Evolutionary conservation across 2,888 invertebrate species (phyloP).

Genomic region (Trichogramma dendrolimi): DNA sequence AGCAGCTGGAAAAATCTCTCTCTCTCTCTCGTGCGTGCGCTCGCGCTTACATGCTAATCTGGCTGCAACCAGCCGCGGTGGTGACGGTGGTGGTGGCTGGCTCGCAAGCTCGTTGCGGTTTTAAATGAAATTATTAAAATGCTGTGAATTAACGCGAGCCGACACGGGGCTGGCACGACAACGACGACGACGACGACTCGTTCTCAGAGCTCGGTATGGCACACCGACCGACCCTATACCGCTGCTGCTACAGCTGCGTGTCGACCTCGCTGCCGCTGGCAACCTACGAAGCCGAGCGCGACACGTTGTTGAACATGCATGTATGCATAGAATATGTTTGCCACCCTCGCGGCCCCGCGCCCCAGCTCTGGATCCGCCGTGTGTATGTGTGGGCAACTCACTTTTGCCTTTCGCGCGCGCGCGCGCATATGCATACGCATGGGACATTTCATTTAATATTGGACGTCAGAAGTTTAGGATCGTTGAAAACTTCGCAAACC

Average conservation of each 20-base stretch:
- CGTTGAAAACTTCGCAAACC: background rate
- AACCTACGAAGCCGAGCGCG: background rate
- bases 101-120: slow-evolving; percentile 23
- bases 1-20: too few relatives aligned
- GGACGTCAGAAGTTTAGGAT: background rate
- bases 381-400: slow-evolving; percentile 19
- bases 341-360: slow-evolving; percentile 29
- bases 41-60: slow-evolving; percentile 13
- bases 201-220: slow-evolving; percentile 34
- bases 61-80: too few relatives aligned
- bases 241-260: slow-evolving; percentile 9
- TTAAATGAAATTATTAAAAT: slow-evolving; percentile 50
- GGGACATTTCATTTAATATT: slow-evolving; percentile 7
- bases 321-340: slow-evolving; percentile 48
- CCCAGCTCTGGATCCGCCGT: slow-evolving; percentile 26
- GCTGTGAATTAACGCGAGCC: slow-evolving; percentile 42
- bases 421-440: background rate
- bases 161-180: background rate
- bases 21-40: slow-evolving; percentile 1
- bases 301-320: slow-evolving; percentile 43
- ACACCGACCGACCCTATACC: background rate
- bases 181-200: background rate
- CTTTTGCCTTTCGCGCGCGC: background rate
- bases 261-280: slow-evolving; percentile 14
- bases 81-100: background rate